Evolutionary conservation across 1,140 invertebrate species (phyloP), one percentile per base, ranked within the genome.

Genomic region (Halictus rubicundus): DNA sequence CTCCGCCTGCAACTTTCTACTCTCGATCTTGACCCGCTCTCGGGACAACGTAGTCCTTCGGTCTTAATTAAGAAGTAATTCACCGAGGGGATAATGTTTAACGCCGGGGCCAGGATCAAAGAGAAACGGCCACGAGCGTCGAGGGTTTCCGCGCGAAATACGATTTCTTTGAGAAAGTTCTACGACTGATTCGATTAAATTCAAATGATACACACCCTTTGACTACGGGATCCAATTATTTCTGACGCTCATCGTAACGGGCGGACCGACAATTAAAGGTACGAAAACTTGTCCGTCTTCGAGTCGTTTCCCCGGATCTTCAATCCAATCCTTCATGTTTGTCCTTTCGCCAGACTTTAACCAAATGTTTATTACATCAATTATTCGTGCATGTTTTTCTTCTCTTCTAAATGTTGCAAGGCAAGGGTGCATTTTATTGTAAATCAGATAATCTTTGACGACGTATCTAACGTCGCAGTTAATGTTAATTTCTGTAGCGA

Each of bases 201-300:
- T 88, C 83, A 78, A 88, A 86, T 86, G 85, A 84, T 87, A 82
- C 83, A 70, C 78, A 83, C 78, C 80, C 83, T 89, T 81, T 85
- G 87, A 87, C 84, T 79, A 81, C 74, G 82, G 86, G 87, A 88
- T 91, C 89, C 90, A 91, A 92, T 92, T 92, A 92, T 91, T 90
- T 88, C 87, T 79, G 83, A 89, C 85, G 89, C 85, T 89, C 66
- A 75, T 88, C 86, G 84, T 82, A 88, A 91, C 87, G n/a, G n/a
- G n/a, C 87, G 89, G 82, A 80, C 84, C 84, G 86, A 90, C 89
- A 89, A 90, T 91, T 90, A 90, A 89, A 80, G 66, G 85, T 88
- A 85, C 78, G 54, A 49, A 80, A 80, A 71, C 70, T 83, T 74
- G 54, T 59, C 76, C 42, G 69, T 83, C 66, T 61, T 68, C 39